Evolutionary conservation across 2,888 invertebrate genomes (phyloP), one percentile per base, ranked within the genome.

Genomic region (Parnassius orleans): DNA sequence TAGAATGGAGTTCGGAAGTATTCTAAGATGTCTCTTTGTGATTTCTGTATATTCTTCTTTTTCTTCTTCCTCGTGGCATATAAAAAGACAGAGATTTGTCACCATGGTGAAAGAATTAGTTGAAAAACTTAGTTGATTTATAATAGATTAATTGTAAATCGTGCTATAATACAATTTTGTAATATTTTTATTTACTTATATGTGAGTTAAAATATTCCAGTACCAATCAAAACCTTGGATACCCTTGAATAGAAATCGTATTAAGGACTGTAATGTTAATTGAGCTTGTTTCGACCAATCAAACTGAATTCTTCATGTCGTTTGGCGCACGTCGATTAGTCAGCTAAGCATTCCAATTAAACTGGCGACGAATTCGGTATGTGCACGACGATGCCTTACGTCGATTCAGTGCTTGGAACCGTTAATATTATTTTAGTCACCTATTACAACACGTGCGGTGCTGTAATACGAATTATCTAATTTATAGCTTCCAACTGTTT

Each of bases 261-360:
- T 74, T 69, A 66, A 72, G 71, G 72, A 67, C 71, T 71, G 71
- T 78, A 80, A 74, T 69, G 75, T 68, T 79, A 86, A 86, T 87
- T 87, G 78, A 82, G 82, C 81, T 81, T 69, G 75, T 84, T 84
- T 72, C 66, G 68, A 73, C 78, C 81, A 87, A 86, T 87, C 81
- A 84, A 75, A 76, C 72, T 64, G 70, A 81, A 57, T 83, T 81
- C 80, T 75, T 79, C 70, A 63, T 71, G 71, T 70, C 74, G 72
- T 76, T 76, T 74, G 73, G 72, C 70, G 69, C 69, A 65, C 67
- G 68, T 67, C 72, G 73, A 76, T 83, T 82, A 81, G 76, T 81
- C 78, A 81, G 74, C 69, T 70, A 73, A 71, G 68, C 80, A 69
- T 77, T 78, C 76, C 76, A 76, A 79, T 79, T 80, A 74, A 73